Base-by-base conservation (phyloP, 2,797 vertebrate genomes). In the Anomalospiza imberbis region DNA sequence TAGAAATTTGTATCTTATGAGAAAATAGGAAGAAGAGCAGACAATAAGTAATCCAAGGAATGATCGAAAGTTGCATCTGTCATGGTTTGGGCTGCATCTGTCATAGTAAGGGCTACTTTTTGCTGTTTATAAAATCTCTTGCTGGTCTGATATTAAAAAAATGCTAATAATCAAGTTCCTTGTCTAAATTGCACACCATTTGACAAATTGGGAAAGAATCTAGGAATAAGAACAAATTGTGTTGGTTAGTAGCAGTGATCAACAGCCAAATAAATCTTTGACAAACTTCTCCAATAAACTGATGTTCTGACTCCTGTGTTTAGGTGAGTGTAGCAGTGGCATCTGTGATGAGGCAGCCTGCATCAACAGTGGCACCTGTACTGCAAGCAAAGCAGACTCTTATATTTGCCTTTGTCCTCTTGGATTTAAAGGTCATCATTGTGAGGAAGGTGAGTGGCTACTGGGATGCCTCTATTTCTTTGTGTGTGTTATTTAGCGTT, bases 341-440 rank as follows among this genome's bases (percentile, higher is more conserved):
- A 98, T 99, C 91, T 99, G 99, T 63, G 98, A 99, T 2, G 97
- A 97, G 83, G 98, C 99, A 38, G 97, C 95, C 83, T 99, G 99
- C 85, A 83, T 98, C 93, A 98, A 99, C 4, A 98, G 98, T 2
- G 99, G 99, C 31, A 97, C 97, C 89, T 99, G 99, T 96, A 98
- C 97, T 34, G 98, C 98, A 0, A 98, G 95, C 96, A 98, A 98
- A 7, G 99, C 99, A 0, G 99, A 99, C 57, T 97, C 97, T 32
- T 99, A 98, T 96, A 98, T 99, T 92, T 99, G 99, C 85, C 98
- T 99, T 87, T 99, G 99, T 87, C 99, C 98, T 7, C 98, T 99
- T 10, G 99, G 99, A 79, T 99, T 99, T 98, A 98, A 97, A 95
- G 99, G 99, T 45, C 94, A 97, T 15, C 98, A 99, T 47, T 99